Evolutionary conservation across 1,140 invertebrate genomes (phyloP).

Genomic region (Lasioglossum albipes): DNA sequence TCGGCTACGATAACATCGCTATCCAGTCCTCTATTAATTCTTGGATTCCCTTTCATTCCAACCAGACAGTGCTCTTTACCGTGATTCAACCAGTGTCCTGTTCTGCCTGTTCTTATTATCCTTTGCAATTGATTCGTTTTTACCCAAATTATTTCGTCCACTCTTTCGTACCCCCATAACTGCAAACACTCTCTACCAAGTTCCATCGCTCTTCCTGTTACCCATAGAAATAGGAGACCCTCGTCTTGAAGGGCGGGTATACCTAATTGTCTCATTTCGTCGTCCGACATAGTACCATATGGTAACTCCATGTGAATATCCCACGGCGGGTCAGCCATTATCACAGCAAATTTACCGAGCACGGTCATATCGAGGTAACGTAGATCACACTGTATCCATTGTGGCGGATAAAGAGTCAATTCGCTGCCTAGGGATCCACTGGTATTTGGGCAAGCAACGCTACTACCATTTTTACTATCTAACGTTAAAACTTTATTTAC

Average conservation of each 20-base stretch:
- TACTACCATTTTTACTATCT: constrained; percentile 62
- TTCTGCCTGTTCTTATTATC: constrained; percentile 97
- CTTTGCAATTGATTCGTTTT: constrained; percentile 99
- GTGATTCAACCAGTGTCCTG: constrained; percentile 99
- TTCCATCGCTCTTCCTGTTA: constrained; percentile 98
- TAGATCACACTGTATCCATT: constrained; percentile 99
- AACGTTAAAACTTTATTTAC: constrained; percentile 46
- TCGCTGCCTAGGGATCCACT: constrained; percentile 62
- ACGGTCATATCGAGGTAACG: constrained; percentile 97
- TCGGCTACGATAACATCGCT: constrained; percentile 99
- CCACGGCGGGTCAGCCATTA: constrained; percentile 98
- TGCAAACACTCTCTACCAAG: constrained; percentile 95
- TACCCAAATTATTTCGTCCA: constrained; percentile 99
- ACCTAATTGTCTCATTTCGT: constrained; percentile 96
- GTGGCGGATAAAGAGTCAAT: constrained; percentile 89
- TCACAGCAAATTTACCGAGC: constrained; percentile 94
- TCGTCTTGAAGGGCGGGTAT: constrained; percentile 94
- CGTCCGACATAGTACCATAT: constrained; percentile 99
- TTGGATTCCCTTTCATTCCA: constrained; percentile 97
- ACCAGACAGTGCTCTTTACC: constrained; percentile 99
- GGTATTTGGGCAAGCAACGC: constrained; percentile 60
- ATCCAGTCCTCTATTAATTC: constrained; percentile 95
- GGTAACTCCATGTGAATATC: constrained; percentile 99
- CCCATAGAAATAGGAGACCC: constrained; percentile 98
- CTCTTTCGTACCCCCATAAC: constrained; percentile 96